These are phyloP conservation scores for Sicus ferrugineus DNA, from an alignment of 2,888 invertebrate species.

Conservation along the genomic window DNA sequence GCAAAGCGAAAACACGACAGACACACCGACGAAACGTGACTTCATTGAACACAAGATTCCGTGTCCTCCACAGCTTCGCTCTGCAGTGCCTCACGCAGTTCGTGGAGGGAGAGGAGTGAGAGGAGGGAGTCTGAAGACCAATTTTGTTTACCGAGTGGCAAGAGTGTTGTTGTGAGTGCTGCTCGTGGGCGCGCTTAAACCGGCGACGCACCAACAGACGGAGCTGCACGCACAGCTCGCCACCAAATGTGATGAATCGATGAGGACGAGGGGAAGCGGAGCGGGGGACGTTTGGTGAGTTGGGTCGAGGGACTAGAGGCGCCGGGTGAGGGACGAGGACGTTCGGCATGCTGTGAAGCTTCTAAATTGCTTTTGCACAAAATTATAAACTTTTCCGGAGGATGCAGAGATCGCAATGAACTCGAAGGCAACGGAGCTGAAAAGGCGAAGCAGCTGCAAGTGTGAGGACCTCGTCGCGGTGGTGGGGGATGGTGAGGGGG, in stretches of 20 bases:
- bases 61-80: not conserved
- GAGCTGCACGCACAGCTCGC: constrained; percentile 50
- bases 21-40: constrained; percentile 55
- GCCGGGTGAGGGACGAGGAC: not conserved
- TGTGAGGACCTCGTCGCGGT: not conserved
- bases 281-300: not conserved
- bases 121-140: not conserved
- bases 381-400: constrained; percentile 44
- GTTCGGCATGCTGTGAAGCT: constrained; percentile 9
- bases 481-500: not conserved
- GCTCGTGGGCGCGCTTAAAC: constrained; percentile 34
- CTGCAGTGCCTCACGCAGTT: not conserved
- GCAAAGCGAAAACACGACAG: too few relatives aligned
- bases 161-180: not conserved
- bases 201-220: not conserved
- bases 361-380: constrained; percentile 45
- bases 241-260: too few relatives aligned
- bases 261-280: not conserved
- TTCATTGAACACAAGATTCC: constrained; percentile 51
- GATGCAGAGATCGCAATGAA: not conserved
- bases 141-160: not conserved
- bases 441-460: constrained; percentile 1
- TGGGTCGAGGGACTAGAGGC: not conserved
- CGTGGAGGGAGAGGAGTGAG: too few relatives aligned
- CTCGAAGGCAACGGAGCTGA: constrained; percentile 7